Base-by-base conservation (phyloP, 2,888 invertebrate genomes). In the Anaspis maculata region DNA sequence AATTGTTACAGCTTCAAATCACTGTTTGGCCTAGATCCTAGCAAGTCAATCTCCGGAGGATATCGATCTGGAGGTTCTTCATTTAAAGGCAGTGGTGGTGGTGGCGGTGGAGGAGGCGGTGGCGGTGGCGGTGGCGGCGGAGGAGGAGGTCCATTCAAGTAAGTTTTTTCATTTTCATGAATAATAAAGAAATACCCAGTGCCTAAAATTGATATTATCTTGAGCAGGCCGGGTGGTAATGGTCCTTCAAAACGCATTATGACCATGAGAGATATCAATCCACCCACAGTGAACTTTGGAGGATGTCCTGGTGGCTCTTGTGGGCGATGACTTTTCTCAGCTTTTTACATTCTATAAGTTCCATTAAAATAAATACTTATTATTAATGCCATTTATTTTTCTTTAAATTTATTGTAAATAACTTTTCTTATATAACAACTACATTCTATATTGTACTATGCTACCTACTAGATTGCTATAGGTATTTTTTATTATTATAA, bases 251-350 rank as follows among this genome's bases (percentile, higher is more conserved):
- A 52, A 15, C 45, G 50, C 22, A 44, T 57, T 28, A 42, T 48
- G 32, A 52, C 55, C 3, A 53, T 55, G 51, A 41, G 48, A 13
- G 55, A 57, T 31, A 52, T 56, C 23, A 56, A 56, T 36, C 54
- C 49, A 15, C 55, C 55, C 10, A 55, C 54, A 4, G 45, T 48
- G 11, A n/a, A n/a, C n/a, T n/a, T n/a, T n/a, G 54, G 55, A n/a
- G 55, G 56, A 28, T 53, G 53, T 36, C 48, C 55, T 9, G 55
- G 56, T 15, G 47, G 51, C 13, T 38, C 49, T 4, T 57, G 56
- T 46, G 55, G 56, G 13, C n/a, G n/a, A n/a, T n/a, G n/a, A n/a
- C n/a, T n/a, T n/a, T n/a, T n/a, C n/a, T n/a, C n/a, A n/a, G n/a
- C n/a, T n/a, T n/a, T n/a, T n/a, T n/a, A n/a, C n/a, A n/a, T n/a